phyloP scores from a whole-genome alignment of 2,888 invertebrate species.

The Eucera pruinosa region DNA sequence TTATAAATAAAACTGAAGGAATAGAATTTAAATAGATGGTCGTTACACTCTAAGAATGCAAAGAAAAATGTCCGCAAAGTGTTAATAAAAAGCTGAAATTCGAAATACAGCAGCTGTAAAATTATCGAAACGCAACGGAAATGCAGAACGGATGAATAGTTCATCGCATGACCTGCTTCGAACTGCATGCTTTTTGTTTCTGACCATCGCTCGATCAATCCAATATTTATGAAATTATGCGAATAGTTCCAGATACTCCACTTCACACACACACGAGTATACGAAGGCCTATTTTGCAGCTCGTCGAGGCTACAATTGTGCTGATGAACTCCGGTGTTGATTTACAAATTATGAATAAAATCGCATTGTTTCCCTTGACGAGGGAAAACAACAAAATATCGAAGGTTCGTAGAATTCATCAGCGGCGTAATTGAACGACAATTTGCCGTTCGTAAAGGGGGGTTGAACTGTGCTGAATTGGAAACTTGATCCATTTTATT shows the following conservation, averaged over 20 bases:
- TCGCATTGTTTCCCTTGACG: conserved; percentile 21
- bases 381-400: neutral
- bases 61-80: no score
- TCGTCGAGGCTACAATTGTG: conserved; percentile 5
- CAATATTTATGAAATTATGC: neutral
- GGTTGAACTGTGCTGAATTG: neutral
- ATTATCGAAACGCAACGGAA: neutral
- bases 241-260: neutral
- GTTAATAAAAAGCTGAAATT: no score
- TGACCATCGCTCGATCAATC: neutral
- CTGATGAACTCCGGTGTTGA: conserved; percentile 29
- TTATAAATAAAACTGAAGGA: no score
- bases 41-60: no score
- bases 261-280: neutral
- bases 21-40: no score
- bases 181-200: neutral
- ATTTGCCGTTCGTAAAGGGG: neutral
- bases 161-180: neutral
- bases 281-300: neutral
- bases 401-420: neutral
- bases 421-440: neutral
- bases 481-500: neutral
- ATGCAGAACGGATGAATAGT: neutral
- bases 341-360: conserved; percentile 29
- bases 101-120: neutral